Evolutionary conservation across 2,888 invertebrate genomes (phyloP).

Genomic region (Diadromus collaris): DNA sequence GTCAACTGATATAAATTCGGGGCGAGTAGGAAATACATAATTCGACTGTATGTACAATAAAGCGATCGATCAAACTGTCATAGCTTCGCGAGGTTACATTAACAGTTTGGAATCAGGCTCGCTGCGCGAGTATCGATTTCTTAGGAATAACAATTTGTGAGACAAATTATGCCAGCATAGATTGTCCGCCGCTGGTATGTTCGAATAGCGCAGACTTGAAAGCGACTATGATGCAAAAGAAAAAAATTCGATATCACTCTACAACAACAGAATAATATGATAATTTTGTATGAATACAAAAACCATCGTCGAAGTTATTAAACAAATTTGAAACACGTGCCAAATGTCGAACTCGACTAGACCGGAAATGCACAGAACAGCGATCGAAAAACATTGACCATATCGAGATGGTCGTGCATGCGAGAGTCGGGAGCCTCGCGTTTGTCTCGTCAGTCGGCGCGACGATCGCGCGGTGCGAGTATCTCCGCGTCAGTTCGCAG

Average conservation of each 20-base stretch:
- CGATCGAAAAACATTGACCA: slow-evolving; percentile 39
- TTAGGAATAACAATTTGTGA: not conserved
- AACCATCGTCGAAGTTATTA: not conserved
- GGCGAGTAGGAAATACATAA: too few species aligned
- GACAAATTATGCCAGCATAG: not conserved
- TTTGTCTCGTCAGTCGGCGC: slow-evolving; percentile 61
- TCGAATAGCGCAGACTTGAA: not conserved
- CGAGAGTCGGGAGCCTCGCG: slow-evolving; percentile 28
- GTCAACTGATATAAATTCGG: too few species aligned
- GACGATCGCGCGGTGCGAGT: slow-evolving; percentile 46
- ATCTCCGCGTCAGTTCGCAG: slow-evolving; percentile 70
- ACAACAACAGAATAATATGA: not conserved
- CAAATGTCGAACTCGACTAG: slow-evolving; percentile 4
- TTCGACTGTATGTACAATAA: not conserved
- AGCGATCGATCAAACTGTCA: not conserved
- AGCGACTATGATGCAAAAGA: not conserved
- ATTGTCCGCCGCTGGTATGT: not conserved
- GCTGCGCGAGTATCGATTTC: not conserved
- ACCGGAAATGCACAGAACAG: not conserved
- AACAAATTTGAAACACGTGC: slow-evolving; percentile 7
- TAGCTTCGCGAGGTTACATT: not conserved
- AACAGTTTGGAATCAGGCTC: not conserved
- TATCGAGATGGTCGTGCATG: too few species aligned
- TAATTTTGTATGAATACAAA: not conserved
- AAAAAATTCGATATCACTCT: not conserved